A percentile compares a stretch with the other conserved stretches of the same genome.
Conservation (phyloP, 2,797 vertebrate species). For the Pseudocheirus occidentalis region DNA sequence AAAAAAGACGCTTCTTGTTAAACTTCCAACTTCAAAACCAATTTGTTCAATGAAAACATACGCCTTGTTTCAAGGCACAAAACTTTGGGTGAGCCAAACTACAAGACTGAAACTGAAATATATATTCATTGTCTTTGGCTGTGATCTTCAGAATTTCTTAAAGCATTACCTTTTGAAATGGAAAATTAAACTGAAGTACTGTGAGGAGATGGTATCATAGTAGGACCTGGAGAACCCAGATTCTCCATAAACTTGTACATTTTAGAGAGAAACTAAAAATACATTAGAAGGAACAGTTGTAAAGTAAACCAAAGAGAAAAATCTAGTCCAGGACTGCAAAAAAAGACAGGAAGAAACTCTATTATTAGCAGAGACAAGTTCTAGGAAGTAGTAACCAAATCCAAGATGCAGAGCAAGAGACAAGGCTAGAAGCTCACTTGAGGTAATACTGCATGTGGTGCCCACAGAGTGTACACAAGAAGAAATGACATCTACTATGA, state of each 20-base stretch:
- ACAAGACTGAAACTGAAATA: background rate
- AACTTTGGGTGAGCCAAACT: background rate
- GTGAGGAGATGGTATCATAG: background rate
- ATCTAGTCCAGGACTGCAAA: background rate
- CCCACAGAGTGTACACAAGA: slow-evolving; percentile 5
- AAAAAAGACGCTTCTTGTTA: background rate
- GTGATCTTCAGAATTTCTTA: slow-evolving; percentile 34
- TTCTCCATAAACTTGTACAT: background rate
- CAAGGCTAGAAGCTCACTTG: background rate
- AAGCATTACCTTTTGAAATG: slow-evolving; percentile 55
- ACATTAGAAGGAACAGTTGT: background rate
- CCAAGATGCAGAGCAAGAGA: background rate
- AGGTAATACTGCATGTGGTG: background rate
- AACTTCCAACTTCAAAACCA: background rate
- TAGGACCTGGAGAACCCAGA: background rate
- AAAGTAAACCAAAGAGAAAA: background rate
- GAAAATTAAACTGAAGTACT: background rate
- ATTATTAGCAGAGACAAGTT: background rate
- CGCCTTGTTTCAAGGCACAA: background rate
- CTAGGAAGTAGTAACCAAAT: background rate
- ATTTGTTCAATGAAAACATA: background rate
- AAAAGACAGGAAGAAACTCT: background rate
- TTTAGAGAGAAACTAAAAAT: background rate
- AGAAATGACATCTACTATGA: slow-evolving; percentile 52
- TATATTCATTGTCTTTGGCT: background rate